A percentile compares a stretch with the other conserved stretches of the same genome.
phyloP scores from a whole-genome alignment of 2,113 vertebrate species.

The Nothoprocta perdicaria region DNA sequence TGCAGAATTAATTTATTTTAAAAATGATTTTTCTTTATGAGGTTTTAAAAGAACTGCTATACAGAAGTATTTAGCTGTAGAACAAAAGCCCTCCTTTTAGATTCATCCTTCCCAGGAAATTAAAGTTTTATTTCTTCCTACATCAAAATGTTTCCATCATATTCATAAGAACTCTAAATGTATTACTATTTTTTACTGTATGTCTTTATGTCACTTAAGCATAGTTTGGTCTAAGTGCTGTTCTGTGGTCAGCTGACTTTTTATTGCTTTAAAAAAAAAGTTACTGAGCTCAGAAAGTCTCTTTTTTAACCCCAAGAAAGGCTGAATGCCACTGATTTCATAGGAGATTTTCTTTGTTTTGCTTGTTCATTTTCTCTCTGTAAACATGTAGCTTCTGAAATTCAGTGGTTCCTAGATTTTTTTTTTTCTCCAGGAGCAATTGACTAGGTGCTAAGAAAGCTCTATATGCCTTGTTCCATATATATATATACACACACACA shows the following conservation, averaged over 20 bases:
- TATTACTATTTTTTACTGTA: not conserved
- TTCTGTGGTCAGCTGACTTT: not conserved
- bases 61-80: not conserved
- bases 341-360: not conserved
- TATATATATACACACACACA: not conserved
- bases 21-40: not conserved
- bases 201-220: not conserved
- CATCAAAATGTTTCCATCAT: not conserved
- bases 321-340: not conserved
- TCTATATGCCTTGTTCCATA: not conserved
- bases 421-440: not conserved
- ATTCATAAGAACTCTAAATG: not conserved
- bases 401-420: not conserved
- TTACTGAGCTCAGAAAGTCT: not conserved
- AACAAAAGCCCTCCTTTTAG: not conserved
- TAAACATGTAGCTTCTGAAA: not conserved
- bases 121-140: not conserved
- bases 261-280: not conserved
- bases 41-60: not conserved
- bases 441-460: not conserved
- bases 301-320: not conserved
- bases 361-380: not conserved
- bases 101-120: slow-evolving; percentile 12
- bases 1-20: not conserved
- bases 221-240: not conserved